Evolutionary conservation across 2,797 vertebrate species (phyloP), one percentile per base, ranked within the genome.

Genomic region (Mormyrops attenuatus): DNA sequence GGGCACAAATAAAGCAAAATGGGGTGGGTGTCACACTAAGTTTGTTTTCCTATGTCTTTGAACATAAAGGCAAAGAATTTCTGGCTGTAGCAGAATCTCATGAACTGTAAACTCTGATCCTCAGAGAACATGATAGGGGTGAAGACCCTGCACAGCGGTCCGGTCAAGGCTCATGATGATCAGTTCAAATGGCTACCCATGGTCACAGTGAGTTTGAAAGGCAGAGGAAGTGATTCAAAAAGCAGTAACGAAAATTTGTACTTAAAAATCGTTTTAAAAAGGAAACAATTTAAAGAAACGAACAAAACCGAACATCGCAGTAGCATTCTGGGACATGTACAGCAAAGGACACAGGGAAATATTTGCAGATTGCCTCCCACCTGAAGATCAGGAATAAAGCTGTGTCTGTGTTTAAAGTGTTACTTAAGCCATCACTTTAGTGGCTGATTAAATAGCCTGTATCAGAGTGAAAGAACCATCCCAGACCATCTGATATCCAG

Each of bases 11-110:
- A 85, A 47, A 85, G 41, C n/a, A 30, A 89, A 80, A 85, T 5
- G 22, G 15, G 30, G 41, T 5, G 77, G 88, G 52, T n/a, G 47
- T 60, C 30, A 55, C 88, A 26, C n/a, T 30, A 22, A 50, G 80
- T 85, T 85, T 60, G 9, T 60, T 60, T 66, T 15, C 55, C 38
- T 8, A 50, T 52, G 38, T 30, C 22, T 89, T 89, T 89, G 85
- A 87, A 87, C 53, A 41, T 34, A 57, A 38, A 87, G 50, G 13
- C 52, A 87, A 60, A 41, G 85, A 38, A 87, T 55, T 87, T 57
- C 82, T 85, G 49, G 82, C 49, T 22, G 82, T 50, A 26, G 52
- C 41, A 85, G 41, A 85, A 49, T 85, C 49, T 85, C 73, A 80
- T 69, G 66, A 80, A 44, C 73, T 8, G 17, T n/a, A 80, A 80